Base-by-base conservation (phyloP, 2,797 vertebrate species). In the Enteromius mattozi region DNA sequence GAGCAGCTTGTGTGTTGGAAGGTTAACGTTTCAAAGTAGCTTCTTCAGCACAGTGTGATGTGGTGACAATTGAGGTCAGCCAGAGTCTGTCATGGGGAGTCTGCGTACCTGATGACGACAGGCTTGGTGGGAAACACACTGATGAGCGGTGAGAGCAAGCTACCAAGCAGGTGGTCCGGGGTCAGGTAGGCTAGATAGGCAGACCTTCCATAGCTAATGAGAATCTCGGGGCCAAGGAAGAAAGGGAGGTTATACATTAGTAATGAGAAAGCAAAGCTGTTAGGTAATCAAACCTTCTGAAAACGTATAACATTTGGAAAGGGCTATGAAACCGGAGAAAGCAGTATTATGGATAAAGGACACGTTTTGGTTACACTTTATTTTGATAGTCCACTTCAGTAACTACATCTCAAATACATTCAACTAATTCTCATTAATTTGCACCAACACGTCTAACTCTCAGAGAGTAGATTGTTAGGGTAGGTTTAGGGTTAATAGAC, bases 141-240 rank as follows among this genome's bases (percentile, higher is more conserved):
- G 49, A 54, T 59, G 63, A 81, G 79, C 42, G 14, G 42, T 16
- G 35, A 75, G 59, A 65, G 59, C 21, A 66, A 33, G 24, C 63
- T 69, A 51, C 75, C 59, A 66, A 63, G 51, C 66, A 37, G 83
- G 76, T 72, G 68, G 76, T 79, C 35, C 4, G 54, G 45, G 40
- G 83, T 79, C 54, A 71, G 83, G 54, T 78, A 56, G 27, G 63
- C 65, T 59, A 42, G 24, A 71, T 79, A 33, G 27, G 54, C 14
- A 72, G 51, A 79, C 68, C 54, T 35, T 84, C 37, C 40, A 70
- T 49, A 61, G 54, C 21, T 63, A 84, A 84, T 78, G 66, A 83
- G 37, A 63, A 63, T 59, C 37, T 30, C 35, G 54, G 54, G 27
- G 40, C 16, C 40, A 49, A 24, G 51, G 27, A 47, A 59, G 35